These are phyloP conservation scores for Calliphora vicina DNA, from an alignment of 1,140 invertebrate species.

Conservation along the genomic window DNA sequence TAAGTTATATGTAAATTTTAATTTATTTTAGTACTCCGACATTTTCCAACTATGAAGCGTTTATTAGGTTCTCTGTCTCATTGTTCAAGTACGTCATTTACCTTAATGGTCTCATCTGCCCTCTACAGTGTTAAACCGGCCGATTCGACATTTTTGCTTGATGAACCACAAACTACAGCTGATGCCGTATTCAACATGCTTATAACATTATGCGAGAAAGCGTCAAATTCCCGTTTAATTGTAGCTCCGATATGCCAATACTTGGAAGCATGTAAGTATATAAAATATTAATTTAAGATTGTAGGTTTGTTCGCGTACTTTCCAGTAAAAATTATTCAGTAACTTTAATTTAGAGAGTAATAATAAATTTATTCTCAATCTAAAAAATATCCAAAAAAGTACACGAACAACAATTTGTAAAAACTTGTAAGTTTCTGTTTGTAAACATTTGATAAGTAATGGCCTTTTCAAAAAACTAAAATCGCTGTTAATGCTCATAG, in stretches of 20 bases:
- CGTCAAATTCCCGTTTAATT: slow-evolving; percentile 76
- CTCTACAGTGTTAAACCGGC: slow-evolving; percentile 60
- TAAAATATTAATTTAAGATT: no score
- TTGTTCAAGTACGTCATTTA: slow-evolving; percentile 73
- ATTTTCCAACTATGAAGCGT: slow-evolving; percentile 81
- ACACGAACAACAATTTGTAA: no score
- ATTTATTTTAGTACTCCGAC: slow-evolving; percentile 70
- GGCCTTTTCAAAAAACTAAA: no score
- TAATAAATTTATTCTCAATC: no score
- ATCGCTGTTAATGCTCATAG: no score
- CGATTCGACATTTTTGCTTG: slow-evolving; percentile 66
- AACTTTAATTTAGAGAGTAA: no score
- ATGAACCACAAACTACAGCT: slow-evolving; percentile 70
- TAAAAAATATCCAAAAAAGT: no score
- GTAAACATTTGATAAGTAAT: no score
- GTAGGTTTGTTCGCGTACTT: no score
- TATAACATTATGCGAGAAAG: slow-evolving; percentile 74
- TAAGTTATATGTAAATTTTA: slow-evolving; percentile 36
- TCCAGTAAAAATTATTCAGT: no score
- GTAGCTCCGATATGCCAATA: slow-evolving; percentile 79
- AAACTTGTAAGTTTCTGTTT: no score
- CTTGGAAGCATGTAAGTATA: slow-evolving; percentile 71
- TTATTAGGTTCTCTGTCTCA: slow-evolving; percentile 78
- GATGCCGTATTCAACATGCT: slow-evolving; percentile 87
- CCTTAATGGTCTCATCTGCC: slow-evolving; percentile 64